phyloP scores from a whole-genome alignment of 2,113 vertebrate species.

The Elephas maximus region DNA sequence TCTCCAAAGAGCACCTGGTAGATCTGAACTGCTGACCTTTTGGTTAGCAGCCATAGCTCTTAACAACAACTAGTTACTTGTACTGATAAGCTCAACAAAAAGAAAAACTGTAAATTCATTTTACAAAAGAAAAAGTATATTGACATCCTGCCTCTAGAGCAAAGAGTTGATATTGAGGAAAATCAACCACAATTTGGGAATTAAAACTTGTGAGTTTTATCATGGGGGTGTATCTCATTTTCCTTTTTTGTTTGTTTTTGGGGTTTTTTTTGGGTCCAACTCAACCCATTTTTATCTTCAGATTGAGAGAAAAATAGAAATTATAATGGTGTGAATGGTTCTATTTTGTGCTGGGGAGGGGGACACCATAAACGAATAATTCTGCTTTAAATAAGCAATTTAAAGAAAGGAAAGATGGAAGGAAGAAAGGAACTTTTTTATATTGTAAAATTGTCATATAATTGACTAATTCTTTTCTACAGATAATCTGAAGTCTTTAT shows the following conservation, averaged over 20 bases:
- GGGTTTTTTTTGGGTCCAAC: not conserved
- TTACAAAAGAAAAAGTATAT: conserved; percentile 20
- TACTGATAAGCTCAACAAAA: conserved; percentile 1
- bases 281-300: not conserved
- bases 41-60: too few relatives aligned
- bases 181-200: not conserved
- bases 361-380: not conserved
- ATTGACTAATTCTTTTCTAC: conserved; percentile 14
- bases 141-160: not conserved
- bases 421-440: not conserved
- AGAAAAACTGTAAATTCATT: conserved; percentile 9
- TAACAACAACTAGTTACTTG: too few relatives aligned
- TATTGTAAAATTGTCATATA: not conserved
- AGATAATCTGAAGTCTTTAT: conserved; percentile 44
- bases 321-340: not conserved
- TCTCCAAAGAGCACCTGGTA: too few relatives aligned
- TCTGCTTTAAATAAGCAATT: not conserved
- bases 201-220: not conserved
- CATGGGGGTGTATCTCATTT: not conserved
- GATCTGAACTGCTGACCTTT: too few relatives aligned
- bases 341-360: not conserved
- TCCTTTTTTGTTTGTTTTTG: not conserved
- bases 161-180: conserved; percentile 41
- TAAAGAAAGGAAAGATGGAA: too few relatives aligned
- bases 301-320: not conserved